These are phyloP conservation scores for Australoheros scitulus DNA, from an alignment of 2,113 vertebrate species.

Conservation along the genomic window DNA sequence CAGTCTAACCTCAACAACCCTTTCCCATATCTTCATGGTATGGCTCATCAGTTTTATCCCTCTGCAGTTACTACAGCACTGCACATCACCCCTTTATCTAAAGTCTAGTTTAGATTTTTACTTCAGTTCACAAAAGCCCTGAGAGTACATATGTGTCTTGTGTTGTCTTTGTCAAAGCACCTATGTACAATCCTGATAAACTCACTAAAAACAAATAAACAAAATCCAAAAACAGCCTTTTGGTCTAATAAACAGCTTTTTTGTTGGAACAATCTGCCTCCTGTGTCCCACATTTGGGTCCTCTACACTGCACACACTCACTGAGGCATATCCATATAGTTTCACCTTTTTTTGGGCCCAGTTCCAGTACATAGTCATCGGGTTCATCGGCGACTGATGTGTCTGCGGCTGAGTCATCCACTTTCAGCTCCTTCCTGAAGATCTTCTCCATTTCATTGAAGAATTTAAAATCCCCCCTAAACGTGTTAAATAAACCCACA, in stretches of 20 bases:
- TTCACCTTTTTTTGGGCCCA: slow-evolving; percentile 57
- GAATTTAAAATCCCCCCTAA: slow-evolving; percentile 76
- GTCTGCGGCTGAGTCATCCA: slow-evolving; percentile 18
- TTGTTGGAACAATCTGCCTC: background rate
- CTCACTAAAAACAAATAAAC: background rate
- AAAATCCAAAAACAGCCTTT: background rate
- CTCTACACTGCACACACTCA: background rate
- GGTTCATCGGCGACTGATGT: slow-evolving; percentile 31
- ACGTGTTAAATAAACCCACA: background rate
- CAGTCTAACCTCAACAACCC: no score
- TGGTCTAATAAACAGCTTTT: background rate
- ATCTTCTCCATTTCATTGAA: slow-evolving; percentile 74
- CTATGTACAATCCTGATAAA: no score
- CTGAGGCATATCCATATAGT: background rate
- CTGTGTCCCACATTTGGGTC: background rate
- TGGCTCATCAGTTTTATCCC: no score
- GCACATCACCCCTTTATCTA: no score
- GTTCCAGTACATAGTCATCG: slow-evolving; percentile 36
- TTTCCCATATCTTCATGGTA: no score
- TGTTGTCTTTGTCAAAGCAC: no score
- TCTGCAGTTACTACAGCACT: no score
- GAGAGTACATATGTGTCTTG: no score
- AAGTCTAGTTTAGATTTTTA: no score
- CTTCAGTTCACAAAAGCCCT: no score
- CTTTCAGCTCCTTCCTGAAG: slow-evolving; percentile 59